Conservation (phyloP, 37 sponge, comb jelly and placozoan genomes). For the Halisarca cf. caerulea region DNA sequence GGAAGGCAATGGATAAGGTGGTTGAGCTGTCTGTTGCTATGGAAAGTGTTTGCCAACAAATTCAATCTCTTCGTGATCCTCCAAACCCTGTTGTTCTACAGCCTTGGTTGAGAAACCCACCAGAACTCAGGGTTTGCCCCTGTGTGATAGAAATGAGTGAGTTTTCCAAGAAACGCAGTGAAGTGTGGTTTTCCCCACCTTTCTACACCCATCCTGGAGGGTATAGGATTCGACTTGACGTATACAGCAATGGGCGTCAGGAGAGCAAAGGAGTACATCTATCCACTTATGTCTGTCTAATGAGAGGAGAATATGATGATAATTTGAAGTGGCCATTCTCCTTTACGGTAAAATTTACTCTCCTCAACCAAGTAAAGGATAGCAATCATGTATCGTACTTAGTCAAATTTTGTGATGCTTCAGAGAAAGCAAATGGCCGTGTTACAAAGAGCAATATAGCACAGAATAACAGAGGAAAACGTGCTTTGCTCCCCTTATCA, state of each 20-base stretch:
- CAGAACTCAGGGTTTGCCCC: not conserved
- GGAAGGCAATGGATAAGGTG: constrained; percentile 10
- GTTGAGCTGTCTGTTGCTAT: not conserved
- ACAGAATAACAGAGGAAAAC: not conserved
- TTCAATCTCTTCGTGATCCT: not conserved
- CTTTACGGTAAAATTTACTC: not conserved
- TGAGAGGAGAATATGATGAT: not conserved
- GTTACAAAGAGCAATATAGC: not conserved
- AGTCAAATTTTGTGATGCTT: not conserved
- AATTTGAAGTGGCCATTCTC: not conserved
- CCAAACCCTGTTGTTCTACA: not conserved
- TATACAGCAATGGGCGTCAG: not conserved
- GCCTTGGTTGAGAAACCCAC: not conserved
- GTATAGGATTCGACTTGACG: not conserved
- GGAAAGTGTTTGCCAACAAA: not conserved
- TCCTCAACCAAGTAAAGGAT: not conserved
- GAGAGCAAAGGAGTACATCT: not conserved
- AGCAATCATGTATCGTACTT: not conserved
- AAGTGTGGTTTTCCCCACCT: not conserved
- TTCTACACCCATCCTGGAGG: constrained; percentile 17
- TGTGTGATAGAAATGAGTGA: not conserved
- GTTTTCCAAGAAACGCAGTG: not conserved
- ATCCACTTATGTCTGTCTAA: not conserved
- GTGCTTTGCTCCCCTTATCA: not conserved
- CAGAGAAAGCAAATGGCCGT: not conserved